Evolutionary conservation across 2,797 vertebrate species (phyloP).

Genomic region (Ataeniobius toweri): DNA sequence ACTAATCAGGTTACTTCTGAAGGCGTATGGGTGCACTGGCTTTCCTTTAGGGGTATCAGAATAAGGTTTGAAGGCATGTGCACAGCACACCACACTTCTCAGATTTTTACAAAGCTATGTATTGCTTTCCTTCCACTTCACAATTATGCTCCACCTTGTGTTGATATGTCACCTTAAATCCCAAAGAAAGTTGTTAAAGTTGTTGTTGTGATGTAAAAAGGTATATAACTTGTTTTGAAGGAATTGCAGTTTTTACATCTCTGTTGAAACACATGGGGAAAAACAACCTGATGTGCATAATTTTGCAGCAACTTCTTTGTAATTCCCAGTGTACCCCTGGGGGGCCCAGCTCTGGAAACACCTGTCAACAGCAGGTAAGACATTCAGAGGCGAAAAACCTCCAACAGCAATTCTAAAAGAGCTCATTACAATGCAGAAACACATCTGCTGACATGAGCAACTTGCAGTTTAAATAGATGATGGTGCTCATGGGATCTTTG

Average conservation of each 20-base stretch:
- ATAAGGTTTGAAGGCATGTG: too few relatives aligned
- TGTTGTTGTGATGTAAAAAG: too few relatives aligned
- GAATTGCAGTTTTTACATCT: not conserved
- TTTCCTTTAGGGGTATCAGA: too few relatives aligned
- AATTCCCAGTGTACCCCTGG: constrained; percentile 14
- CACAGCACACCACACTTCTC: too few relatives aligned
- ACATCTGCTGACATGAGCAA: constrained; percentile 48
- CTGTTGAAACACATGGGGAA: not conserved
- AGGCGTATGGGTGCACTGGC: too few relatives aligned
- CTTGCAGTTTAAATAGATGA: constrained; percentile 55
- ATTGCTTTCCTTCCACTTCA: too few relatives aligned
- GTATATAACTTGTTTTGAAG: too few relatives aligned
- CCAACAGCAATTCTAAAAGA: constrained; percentile 40
- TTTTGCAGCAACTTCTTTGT: constrained; percentile 35
- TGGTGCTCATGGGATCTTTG: constrained; percentile 48
- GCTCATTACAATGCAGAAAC: constrained; percentile 60
- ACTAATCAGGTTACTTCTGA: too few relatives aligned
- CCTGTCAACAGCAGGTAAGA: constrained; percentile 51
- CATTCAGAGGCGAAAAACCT: constrained; percentile 39
- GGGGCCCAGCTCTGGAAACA: constrained; percentile 26
- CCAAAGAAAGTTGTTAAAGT: too few relatives aligned
- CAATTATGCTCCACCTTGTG: too few relatives aligned
- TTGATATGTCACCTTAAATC: too few relatives aligned
- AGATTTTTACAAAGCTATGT: too few relatives aligned
- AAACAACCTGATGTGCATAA: constrained; percentile 13